Conservation (phyloP, 2,888 invertebrate genomes). For the Archips crataeganus region DNA sequence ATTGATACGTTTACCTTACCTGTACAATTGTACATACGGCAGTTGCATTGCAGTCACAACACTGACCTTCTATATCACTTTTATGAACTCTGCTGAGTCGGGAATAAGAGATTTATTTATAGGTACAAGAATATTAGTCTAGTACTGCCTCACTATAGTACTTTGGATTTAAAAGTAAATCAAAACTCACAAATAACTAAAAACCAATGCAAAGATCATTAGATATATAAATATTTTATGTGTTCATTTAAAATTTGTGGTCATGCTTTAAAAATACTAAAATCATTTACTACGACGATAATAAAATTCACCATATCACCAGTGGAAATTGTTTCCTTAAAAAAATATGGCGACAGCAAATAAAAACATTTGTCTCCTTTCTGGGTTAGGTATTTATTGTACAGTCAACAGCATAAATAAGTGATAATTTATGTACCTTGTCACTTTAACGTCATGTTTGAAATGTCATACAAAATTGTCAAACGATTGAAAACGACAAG, state of each 20-base stretch:
- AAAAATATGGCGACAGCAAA: neutral
- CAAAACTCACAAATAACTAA: constrained; percentile 9
- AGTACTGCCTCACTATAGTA: no score
- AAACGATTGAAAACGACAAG: no score
- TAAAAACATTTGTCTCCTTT: neutral
- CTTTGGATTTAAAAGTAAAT: neutral
- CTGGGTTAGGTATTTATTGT: neutral
- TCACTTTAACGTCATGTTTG: no score
- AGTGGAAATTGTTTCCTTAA: neutral
- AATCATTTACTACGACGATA: neutral
- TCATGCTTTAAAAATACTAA: constrained; percentile 6
- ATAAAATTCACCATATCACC: neutral
- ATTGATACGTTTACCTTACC: no score
- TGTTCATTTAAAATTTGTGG: constrained; percentile 8
- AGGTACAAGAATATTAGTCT: no score
- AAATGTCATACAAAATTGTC: no score
- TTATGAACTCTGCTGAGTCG: no score
- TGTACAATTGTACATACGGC: neutral
- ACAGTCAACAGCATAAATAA: no score
- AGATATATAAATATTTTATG: neutral
- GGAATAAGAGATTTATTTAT: no score
- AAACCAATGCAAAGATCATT: constrained; percentile 26
- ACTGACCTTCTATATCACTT: neutral
- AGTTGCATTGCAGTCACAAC: neutral
- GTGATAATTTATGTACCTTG: no score